Conservation (phyloP, 2,888 invertebrate genomes). For the Drosophila paranaensis region DNA sequence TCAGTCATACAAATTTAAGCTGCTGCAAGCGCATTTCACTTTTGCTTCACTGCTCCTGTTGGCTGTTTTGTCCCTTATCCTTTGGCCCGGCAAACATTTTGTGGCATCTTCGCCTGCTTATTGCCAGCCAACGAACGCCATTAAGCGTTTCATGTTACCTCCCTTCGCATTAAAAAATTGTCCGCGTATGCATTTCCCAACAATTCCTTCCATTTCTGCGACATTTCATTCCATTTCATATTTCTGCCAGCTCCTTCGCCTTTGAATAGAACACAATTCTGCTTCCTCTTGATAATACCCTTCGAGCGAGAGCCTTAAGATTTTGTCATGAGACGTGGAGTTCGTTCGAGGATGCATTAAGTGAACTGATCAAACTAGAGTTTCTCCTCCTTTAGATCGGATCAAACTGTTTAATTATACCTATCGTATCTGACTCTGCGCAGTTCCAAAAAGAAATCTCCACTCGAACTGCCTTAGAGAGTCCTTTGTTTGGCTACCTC, state of each 20-base stretch:
- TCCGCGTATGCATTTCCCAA: slow-evolving; percentile 74
- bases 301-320: background rate
- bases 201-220: slow-evolving; percentile 52
- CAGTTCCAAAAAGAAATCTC: background rate
- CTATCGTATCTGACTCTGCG: background rate
- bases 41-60: slow-evolving; percentile 64
- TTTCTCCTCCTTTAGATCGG: background rate
- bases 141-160: slow-evolving; percentile 66
- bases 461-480: background rate
- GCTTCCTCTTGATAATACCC: slow-evolving; percentile 24
- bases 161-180: slow-evolving; percentile 55
- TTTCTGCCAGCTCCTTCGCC: slow-evolving; percentile 52
- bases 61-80: slow-evolving; percentile 43
- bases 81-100: slow-evolving; percentile 60
- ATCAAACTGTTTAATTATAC: background rate
- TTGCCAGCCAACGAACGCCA: slow-evolving; percentile 61
- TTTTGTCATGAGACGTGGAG: background rate
- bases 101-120: slow-evolving; percentile 71
- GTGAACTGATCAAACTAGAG: background rate
- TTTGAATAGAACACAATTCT: slow-evolving; percentile 71
- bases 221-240: slow-evolving; percentile 73
- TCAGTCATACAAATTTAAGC: slow-evolving; percentile 41
- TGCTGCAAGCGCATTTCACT: slow-evolving; percentile 72
- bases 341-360: background rate
- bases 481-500: too few relatives aligned